phyloP scores from a whole-genome alignment of 30 jellyfish, hydroid and myxozoan species.

The Aurelia sp. region DNA sequence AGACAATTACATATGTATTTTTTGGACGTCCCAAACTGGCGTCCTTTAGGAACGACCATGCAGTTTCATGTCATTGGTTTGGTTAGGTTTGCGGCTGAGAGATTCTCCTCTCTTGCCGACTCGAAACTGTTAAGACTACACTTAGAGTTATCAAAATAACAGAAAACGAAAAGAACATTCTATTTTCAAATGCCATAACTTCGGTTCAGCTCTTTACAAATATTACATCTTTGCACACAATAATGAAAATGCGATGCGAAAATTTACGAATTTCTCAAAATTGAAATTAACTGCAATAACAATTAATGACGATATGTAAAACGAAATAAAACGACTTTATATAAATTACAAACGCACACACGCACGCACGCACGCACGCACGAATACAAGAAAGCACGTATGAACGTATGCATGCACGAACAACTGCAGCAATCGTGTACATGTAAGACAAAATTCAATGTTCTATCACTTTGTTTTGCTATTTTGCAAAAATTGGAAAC shows the following conservation, averaged over 20 bases:
- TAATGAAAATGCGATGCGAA: slow-evolving; percentile 20
- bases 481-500: too few relatives aligned
- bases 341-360: not conserved
- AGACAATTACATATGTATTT: too few relatives aligned
- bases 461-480: too few relatives aligned
- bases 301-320: not conserved
- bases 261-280: slow-evolving; percentile 2
- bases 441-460: too few relatives aligned
- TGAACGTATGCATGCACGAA: too few relatives aligned
- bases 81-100: not conserved
- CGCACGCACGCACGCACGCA: too few relatives aligned
- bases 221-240: slow-evolving; percentile 56
- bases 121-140: not conserved
- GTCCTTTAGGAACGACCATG: not conserved
- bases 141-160: not conserved
- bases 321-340: slow-evolving; percentile 10
- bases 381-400: too few relatives aligned
- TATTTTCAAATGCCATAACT: slow-evolving; percentile 29
- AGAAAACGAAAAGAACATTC: not conserved
- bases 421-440: too few relatives aligned
- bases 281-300: slow-evolving; percentile 25
- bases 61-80: not conserved
- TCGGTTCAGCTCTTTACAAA: slow-evolving; percentile 59
- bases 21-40: too few relatives aligned
- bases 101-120: not conserved